Evolutionary conservation across 2,113 vertebrate genomes (phyloP).

Genomic region (Misgurnus anguillicaudatus): DNA sequence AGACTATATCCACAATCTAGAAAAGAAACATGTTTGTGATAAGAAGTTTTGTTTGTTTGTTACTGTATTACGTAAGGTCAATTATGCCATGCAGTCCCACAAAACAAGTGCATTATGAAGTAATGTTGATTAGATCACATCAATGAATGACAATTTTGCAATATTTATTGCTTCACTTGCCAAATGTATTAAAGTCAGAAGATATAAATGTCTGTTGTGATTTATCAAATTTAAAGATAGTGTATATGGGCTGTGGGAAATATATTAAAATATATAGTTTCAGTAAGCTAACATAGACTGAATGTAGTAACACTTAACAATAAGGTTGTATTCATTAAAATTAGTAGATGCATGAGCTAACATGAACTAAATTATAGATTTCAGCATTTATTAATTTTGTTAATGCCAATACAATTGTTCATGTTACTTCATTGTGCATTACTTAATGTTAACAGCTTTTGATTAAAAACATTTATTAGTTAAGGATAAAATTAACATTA

Average conservation of each 20-base stretch:
- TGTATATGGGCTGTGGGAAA: not conserved
- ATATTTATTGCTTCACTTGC: constrained; percentile 41
- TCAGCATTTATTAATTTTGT: no score
- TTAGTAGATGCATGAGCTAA: no score
- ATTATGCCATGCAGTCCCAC: not conserved
- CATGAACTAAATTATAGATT: no score
- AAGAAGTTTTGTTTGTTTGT: constrained; percentile 6
- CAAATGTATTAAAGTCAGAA: not conserved
- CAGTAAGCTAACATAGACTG: no score
- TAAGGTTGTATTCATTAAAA: no score
- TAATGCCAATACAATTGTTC: no score
- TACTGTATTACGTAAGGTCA: constrained; percentile 37
- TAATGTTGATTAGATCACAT: not conserved
- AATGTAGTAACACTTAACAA: no score
- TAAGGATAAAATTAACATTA: no score
- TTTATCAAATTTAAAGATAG: constrained; percentile 5
- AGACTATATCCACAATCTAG: not conserved
- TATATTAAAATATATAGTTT: no score
- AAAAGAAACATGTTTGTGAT: constrained; percentile 23
- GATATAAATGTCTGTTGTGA: constrained; percentile 2
- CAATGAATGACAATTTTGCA: not conserved
- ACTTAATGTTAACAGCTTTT: no score
- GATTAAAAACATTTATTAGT: no score
- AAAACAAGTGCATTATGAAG: constrained; percentile 14
- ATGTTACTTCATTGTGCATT: no score